Percentiles rank a stretch among this genome's conserved stretches.
Conservation (phyloP, 2,888 invertebrate genomes). For the Trissoscelio sp. region DNA sequence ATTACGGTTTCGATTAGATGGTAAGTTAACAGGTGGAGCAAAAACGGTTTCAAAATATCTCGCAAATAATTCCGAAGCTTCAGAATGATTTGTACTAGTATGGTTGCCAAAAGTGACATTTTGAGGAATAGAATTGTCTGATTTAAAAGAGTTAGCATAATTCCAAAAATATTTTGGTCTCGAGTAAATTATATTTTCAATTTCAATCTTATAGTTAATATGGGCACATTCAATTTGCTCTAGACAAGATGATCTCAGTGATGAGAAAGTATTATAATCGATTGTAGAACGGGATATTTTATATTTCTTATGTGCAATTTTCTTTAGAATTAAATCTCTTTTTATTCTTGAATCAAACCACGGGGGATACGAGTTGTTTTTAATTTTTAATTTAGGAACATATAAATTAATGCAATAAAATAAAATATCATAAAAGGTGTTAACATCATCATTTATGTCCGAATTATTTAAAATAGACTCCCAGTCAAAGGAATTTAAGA, state of each 20-base stretch:
- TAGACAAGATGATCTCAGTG: not conserved
- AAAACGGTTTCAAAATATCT: no score
- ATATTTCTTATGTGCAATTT: not conserved
- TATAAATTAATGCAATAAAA: not conserved
- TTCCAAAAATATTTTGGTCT: no score
- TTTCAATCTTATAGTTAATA: no score
- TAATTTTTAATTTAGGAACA: not conserved
- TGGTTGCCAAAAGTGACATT: no score
- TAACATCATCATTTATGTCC: not conserved
- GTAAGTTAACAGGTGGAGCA: no score
- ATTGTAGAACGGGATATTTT: not conserved
- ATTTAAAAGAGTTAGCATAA: no score
- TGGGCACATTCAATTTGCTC: not conserved
- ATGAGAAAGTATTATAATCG: not conserved
- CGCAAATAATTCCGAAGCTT: no score
- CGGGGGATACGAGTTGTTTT: not conserved
- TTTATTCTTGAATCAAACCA: not conserved
- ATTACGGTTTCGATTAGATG: no score
- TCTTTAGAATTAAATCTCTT: not conserved
- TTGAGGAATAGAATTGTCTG: not conserved
- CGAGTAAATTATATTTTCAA: no score
- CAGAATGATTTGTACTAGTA: no score
- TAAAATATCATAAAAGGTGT: not conserved
- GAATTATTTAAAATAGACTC: not conserved
- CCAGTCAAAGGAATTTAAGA: not conserved